Evolutionary conservation across 2,113 vertebrate genomes (phyloP).

Genomic region (Thermophis baileyi): DNA sequence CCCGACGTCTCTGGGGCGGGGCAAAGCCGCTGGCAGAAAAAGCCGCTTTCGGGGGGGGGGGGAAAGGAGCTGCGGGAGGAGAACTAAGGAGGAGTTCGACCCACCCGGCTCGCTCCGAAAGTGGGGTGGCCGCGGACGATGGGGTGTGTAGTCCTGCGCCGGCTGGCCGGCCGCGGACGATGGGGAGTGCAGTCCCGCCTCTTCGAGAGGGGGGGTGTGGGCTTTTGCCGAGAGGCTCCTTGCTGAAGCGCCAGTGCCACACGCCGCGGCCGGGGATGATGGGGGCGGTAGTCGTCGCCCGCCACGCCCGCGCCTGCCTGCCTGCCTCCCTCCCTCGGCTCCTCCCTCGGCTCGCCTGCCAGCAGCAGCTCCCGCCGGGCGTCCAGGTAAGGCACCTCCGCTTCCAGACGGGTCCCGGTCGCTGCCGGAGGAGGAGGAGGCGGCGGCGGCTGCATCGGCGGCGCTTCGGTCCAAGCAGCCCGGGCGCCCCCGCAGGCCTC

Average conservation of each 20-base stretch:
- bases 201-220: neutral
- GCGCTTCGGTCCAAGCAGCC: conserved; percentile 60
- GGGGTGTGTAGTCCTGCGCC: too few species aligned
- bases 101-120: neutral
- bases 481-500: conserved; percentile 68
- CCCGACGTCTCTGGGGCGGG: neutral
- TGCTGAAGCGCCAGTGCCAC: neutral
- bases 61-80: neutral
- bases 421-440: neutral
- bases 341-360: neutral
- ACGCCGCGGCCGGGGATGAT: neutral
- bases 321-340: too few species aligned
- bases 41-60: neutral
- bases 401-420: conserved; percentile 26
- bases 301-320: neutral
- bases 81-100: neutral
- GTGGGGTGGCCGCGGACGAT: too few species aligned
- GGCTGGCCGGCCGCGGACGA: neutral
- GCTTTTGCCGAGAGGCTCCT: neutral
- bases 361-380: conserved; percentile 64
- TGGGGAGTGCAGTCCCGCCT: neutral
- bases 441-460: neutral
- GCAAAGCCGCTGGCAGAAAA: neutral
- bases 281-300: neutral
- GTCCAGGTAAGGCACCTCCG: conserved; percentile 68